phyloP scores from a whole-genome alignment of 35 echinoderm and acorn worm species.

The Apostichopus japonicus region DNA sequence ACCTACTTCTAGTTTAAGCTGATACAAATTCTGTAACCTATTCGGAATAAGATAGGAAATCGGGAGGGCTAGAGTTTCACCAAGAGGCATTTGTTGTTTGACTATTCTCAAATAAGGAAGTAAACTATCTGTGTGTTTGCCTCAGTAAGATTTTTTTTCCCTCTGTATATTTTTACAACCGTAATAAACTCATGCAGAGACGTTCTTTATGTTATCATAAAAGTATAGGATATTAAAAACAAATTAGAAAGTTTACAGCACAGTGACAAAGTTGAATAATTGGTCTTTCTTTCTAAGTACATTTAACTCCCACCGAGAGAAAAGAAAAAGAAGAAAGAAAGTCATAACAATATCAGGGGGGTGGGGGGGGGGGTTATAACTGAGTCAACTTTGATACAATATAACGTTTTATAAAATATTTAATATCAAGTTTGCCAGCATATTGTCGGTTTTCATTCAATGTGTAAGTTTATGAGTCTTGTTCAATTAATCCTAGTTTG shows the following conservation, averaged over 20 bases:
- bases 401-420: too few relatives aligned
- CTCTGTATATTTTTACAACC: neutral
- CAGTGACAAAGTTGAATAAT: too few relatives aligned
- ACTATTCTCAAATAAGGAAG: neutral
- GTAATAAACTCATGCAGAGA: neutral
- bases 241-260: neutral
- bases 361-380: too few relatives aligned
- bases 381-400: too few relatives aligned
- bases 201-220: neutral
- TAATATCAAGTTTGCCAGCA: too few relatives aligned
- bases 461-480: too few relatives aligned
- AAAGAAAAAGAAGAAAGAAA: too few relatives aligned
- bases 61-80: neutral
- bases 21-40: neutral
- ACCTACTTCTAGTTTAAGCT: slow-evolving; percentile 10
- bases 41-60: neutral
- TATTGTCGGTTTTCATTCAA: too few relatives aligned
- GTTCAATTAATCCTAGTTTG: too few relatives aligned
- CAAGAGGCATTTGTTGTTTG: neutral
- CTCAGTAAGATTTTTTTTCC: neutral
- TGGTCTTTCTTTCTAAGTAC: too few relatives aligned
- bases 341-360: too few relatives aligned
- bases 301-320: too few relatives aligned
- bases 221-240: neutral
- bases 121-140: neutral